Conservation (phyloP, 2,888 invertebrate species). For the Phania funesta region DNA sequence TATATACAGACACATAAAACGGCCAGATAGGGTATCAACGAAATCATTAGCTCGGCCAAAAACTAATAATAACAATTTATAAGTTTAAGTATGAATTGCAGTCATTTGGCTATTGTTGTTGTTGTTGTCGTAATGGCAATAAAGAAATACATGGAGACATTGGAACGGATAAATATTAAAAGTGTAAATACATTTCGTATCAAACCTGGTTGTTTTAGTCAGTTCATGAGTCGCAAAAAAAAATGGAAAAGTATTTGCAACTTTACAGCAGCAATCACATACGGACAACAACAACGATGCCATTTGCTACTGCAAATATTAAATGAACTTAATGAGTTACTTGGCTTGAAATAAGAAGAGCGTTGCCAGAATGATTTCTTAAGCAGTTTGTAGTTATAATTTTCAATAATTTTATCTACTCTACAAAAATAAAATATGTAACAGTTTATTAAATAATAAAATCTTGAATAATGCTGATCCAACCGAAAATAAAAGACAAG, state of each 20-base stretch:
- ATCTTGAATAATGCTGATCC: too few relatives aligned
- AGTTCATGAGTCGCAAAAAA: conserved; percentile 16
- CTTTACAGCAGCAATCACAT: conserved; percentile 9
- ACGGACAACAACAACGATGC: conserved; percentile 35
- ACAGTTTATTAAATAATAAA: too few relatives aligned
- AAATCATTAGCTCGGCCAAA: conserved; percentile 58
- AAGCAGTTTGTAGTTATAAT: not conserved
- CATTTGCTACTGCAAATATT: conserved; percentile 63
- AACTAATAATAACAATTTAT: conserved; percentile 43
- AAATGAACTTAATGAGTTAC: conserved; percentile 54
- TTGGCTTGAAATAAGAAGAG: not conserved
- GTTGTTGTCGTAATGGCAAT: not conserved
- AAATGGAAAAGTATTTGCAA: conserved; percentile 36
- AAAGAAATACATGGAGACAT: conserved; percentile 52
- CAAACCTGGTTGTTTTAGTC: conserved; percentile 18
- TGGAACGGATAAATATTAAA: conserved; percentile 46
- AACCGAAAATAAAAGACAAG: too few relatives aligned
- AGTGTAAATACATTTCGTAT: conserved; percentile 22
- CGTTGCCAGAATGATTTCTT: conserved; percentile 3
- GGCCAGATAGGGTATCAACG: conserved; percentile 23
- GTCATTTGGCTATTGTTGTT: not conserved
- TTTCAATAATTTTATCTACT: not conserved
- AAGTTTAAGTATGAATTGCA: conserved; percentile 14
- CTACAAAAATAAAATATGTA: not conserved
- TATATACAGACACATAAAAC: not conserved